phyloP scores from a whole-genome alignment of 1,140 invertebrate species.

The Limonius californicus region DNA sequence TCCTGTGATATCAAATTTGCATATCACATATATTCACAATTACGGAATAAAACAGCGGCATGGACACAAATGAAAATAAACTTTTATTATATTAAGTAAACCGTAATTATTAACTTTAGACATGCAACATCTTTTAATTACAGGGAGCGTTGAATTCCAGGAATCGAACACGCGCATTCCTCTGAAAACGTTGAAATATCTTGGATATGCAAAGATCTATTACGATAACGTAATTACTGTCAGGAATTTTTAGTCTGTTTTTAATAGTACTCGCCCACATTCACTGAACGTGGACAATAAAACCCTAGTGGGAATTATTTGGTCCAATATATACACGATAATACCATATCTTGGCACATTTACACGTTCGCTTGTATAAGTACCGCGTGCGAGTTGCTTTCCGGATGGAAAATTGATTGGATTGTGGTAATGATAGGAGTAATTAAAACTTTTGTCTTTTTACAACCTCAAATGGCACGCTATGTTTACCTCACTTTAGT shows the following conservation, averaged over 20 bases:
- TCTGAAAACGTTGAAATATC: constrained; percentile 10
- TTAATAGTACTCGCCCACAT: not conserved
- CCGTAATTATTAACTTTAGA: constrained; percentile 17
- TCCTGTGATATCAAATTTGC: constrained; percentile 24
- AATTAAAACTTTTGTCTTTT: too few relatives aligned
- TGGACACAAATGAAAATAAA: constrained; percentile 13
- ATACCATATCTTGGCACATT: too few relatives aligned
- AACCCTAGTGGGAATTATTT: too few relatives aligned
- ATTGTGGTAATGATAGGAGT: too few relatives aligned
- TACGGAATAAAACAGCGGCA: constrained; percentile 23
- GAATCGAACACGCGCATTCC: constrained; percentile 11
- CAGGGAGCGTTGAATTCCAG: constrained; percentile 11
- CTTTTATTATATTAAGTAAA: constrained; percentile 10
- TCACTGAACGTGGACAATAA: too few relatives aligned
- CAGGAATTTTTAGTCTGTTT: not conserved
- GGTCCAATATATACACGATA: too few relatives aligned
- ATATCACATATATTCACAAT: constrained; percentile 31
- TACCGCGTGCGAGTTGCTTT: too few relatives aligned
- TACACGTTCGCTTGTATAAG: too few relatives aligned
- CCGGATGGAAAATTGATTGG: too few relatives aligned
- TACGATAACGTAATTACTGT: constrained; percentile 4
- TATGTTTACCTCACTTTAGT: too few relatives aligned
- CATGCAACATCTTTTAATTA: constrained; percentile 24
- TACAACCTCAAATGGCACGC: too few relatives aligned
- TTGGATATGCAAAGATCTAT: constrained; percentile 12